Evolutionary conservation across 2,797 vertebrate genomes (phyloP).

Genomic region (Catharus ustulatus): DNA sequence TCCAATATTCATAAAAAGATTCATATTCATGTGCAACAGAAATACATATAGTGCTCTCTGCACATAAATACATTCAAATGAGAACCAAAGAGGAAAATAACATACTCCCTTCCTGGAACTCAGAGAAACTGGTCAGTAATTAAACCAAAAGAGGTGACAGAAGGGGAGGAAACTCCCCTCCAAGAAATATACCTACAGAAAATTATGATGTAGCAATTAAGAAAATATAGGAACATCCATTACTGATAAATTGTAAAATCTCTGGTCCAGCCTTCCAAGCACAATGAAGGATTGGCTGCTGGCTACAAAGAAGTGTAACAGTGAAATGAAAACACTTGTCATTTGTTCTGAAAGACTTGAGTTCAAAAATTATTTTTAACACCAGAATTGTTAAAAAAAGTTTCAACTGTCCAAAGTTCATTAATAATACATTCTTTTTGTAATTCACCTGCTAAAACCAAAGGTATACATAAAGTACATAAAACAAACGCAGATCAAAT

Average conservation of each 20-base stretch:
- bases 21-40: not conserved
- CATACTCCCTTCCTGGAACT: not conserved
- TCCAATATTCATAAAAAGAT: not conserved
- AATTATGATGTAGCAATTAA: constrained; percentile 53
- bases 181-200: constrained; percentile 12
- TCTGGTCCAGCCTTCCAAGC: not conserved
- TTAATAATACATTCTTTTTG: not conserved
- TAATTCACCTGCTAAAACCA: not conserved
- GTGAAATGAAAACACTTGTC: not conserved
- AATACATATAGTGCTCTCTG: not conserved
- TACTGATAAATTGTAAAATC: constrained; percentile 40
- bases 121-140: not conserved
- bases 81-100: not conserved
- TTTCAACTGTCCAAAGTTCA: not conserved
- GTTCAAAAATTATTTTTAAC: not conserved
- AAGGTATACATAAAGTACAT: not conserved
- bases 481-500: not conserved
- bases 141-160: not conserved
- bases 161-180: not conserved
- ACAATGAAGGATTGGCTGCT: constrained; percentile 42
- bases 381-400: not conserved
- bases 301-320: not conserved
- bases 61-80: not conserved
- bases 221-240: constrained; percentile 4
- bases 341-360: not conserved